A percentile compares a stretch with the other conserved stretches of the same genome.
Conservation (phyloP, 2,113 vertebrate species). For the Sylvilagus bachmani region DNA sequence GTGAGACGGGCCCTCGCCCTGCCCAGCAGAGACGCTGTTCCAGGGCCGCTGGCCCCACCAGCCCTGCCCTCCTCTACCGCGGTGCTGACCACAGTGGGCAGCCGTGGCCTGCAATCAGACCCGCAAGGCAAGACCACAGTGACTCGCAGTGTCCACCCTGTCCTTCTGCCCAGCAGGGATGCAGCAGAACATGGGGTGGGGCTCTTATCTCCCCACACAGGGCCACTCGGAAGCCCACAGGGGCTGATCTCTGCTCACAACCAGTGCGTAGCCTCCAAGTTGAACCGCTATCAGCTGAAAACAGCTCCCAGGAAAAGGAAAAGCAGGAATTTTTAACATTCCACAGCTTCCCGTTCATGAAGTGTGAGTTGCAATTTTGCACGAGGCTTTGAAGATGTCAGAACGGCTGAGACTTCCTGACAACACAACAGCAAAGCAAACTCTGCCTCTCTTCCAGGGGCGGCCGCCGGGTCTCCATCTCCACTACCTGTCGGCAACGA, state of each 20-base stretch:
- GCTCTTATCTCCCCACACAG: not conserved
- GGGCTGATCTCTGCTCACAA: not conserved
- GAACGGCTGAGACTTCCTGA: constrained; percentile 6
- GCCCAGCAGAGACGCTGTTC: not conserved
- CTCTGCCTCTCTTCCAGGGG: not conserved
- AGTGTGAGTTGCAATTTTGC: not conserved
- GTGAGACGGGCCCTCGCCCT: not conserved
- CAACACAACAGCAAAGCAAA: not conserved
- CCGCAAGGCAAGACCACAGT: constrained; percentile 39
- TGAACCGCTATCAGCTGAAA: constrained; percentile 18
- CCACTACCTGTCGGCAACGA: not conserved
- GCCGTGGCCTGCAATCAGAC: not conserved
- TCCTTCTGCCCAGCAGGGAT: not conserved
- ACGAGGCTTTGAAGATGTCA: not conserved
- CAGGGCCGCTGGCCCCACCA: not conserved
- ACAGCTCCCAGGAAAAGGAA: not conserved
- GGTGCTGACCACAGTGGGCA: not conserved
- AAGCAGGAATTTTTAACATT: constrained; percentile 54
- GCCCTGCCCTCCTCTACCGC: constrained; percentile 9
- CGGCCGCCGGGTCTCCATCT: not conserved
- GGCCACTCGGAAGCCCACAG: not conserved
- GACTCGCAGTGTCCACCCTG: not conserved
- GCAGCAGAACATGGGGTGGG: not conserved
- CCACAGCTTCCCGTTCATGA: constrained; percentile 13
- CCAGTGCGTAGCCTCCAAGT: not conserved